Base-by-base conservation (phyloP, 1,140 invertebrate species). In the Chironomus striatipennis region DNA sequence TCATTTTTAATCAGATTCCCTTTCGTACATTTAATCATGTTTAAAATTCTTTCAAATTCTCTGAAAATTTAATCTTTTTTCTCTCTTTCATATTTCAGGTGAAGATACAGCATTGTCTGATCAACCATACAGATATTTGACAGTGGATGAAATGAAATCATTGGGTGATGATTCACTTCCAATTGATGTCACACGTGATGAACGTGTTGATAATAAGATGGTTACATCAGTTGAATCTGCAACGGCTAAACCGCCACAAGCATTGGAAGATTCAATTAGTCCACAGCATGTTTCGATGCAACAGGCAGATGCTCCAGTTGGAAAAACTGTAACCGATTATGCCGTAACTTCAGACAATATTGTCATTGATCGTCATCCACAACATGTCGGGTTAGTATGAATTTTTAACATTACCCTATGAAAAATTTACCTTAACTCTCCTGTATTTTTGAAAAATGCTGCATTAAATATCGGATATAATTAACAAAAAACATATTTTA, bases 61-160 rank as follows among this genome's bases (percentile, higher is more conserved):
- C n/a, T n/a, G n/a, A n/a, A n/a, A 34, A 34, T 34, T 34, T 34
- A 34, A 34, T 34, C 24, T 34, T 34, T 34, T 1, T 34, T 34
- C 42, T 73, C n/a, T 75, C 57, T 78, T 67, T 57, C n/a, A 78
- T 74, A 74, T 81, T 82, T 21, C 79, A 96, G 93, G 91, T 80
- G 94, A 95, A 83, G 94, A 97, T 80, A 92, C 91, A 74, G 88
- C 94, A 79, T 85, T 94, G 72, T 94, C 91, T 76, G 94, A 97
- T 81, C 94, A 96, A 79, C 93, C 93, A 1, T 97, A 96, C 82
- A 87, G 93, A 75, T 97, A 97, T 84, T 85, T 97, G 75, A 96
- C 95, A 2, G 91, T 92, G 43, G 95, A 97, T 82, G 91, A 97
- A 80, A 96, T 97, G 94, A 97, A 97, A 83, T 94, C 92, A 75